Conservation (phyloP, 2,888 invertebrate species). For the Orchestes rusci region DNA sequence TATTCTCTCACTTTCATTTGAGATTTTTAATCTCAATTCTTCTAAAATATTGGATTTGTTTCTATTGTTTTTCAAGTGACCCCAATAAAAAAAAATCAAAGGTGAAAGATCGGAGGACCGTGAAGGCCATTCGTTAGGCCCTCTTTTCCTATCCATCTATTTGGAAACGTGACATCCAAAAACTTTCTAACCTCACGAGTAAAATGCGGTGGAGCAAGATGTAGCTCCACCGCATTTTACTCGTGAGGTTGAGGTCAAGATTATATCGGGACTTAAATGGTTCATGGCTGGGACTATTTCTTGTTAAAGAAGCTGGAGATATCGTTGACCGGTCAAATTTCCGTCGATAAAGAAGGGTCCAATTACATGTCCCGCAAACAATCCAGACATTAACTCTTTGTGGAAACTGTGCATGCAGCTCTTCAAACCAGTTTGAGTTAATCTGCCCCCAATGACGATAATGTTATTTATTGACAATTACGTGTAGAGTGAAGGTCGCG, state of each 20-base stretch:
- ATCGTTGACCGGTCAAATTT: slow-evolving; percentile 4
- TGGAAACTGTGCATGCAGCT: slow-evolving; percentile 2
- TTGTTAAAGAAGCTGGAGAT: slow-evolving; percentile 2
- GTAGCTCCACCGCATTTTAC: slow-evolving; percentile 7
- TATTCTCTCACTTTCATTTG: background rate
- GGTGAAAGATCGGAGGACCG: slow-evolving; percentile 7
- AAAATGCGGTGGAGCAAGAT: slow-evolving; percentile 8
- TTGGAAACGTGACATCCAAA: slow-evolving; percentile 4
- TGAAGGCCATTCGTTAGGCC: slow-evolving; percentile 6
- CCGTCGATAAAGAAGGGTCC: slow-evolving; percentile 6
- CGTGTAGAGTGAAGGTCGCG: background rate
- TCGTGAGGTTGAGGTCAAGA: slow-evolving; percentile 2
- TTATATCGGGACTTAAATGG: slow-evolving; percentile 5
- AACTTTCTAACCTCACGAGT: slow-evolving; percentile 6
- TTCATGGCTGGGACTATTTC: slow-evolving; percentile 5
- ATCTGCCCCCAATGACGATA: background rate
- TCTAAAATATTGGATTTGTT: slow-evolving; percentile 6
- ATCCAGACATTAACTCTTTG: slow-evolving; percentile 6
- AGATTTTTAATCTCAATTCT: background rate
- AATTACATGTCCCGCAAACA: slow-evolving; percentile 6
- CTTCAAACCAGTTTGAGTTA: background rate
- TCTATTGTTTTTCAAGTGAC: slow-evolving; percentile 4
- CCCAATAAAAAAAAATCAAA: slow-evolving; percentile 5
- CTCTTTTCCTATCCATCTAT: slow-evolving; percentile 3
- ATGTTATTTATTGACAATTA: background rate